Percentiles rank a stretch among this genome's conserved stretches.
phyloP scores from a whole-genome alignment of 1,140 invertebrate genomes.

The Charaxes varanes region DNA sequence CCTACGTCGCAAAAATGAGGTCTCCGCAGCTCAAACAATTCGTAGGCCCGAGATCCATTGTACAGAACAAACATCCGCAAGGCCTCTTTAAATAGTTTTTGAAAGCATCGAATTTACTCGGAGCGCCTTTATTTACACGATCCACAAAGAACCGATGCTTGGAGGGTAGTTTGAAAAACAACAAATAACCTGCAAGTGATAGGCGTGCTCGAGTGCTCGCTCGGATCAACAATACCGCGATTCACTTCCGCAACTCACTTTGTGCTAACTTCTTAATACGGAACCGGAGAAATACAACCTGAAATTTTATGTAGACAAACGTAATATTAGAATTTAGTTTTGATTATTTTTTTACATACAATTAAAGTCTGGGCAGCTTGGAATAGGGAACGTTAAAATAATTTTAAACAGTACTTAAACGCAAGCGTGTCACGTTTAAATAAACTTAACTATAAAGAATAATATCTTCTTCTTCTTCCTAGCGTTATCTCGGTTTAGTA shows the following conservation, averaged over 20 bases:
- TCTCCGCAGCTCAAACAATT: no score
- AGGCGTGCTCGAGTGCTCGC: constrained; percentile 38
- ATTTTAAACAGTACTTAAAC: no score
- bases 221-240: constrained; percentile 37
- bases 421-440: no score
- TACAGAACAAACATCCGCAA: no score
- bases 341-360: no score
- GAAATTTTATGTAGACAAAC: constrained; percentile 2
- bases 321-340: background rate
- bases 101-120: constrained; percentile 28
- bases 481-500: no score
- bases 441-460: no score
- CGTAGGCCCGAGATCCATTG: no score
- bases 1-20: no score
- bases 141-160: constrained; percentile 9
- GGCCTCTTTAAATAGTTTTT: constrained; percentile 64
- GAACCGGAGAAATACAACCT: constrained; percentile 2
- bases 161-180: constrained; percentile 35
- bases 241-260: constrained; percentile 54
- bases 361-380: no score
- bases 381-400: no score
- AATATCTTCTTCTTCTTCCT: no score
- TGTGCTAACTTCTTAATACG: constrained; percentile 32
- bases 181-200: constrained; percentile 57
- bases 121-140: constrained; percentile 22